Base-by-base conservation (phyloP, 2,797 vertebrate genomes). In the Bradypodion ventrale region DNA sequence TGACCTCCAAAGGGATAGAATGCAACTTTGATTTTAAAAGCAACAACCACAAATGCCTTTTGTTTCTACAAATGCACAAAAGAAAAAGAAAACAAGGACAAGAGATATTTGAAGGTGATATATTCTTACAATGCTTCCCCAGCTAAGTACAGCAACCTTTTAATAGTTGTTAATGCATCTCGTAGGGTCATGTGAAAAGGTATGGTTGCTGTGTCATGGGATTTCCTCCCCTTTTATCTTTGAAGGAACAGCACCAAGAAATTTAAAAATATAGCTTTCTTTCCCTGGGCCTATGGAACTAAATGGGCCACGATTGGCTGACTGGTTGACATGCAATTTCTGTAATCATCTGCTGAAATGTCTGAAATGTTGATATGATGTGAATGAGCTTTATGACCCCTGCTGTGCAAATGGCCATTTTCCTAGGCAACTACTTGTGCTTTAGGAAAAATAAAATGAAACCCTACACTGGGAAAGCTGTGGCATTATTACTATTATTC, bases 341-440 rank as follows among this genome's bases (percentile, higher is more conserved):
- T 88, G 83, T 83, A 75, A 70, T 86, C 87, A 87, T 66, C 75
- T 81, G 35, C 89, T 81, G 78, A 86, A 87, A 62, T 52, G 80
- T 78, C 75, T 63, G 87, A 89, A 80, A 21, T 78, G 27, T 76
- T 76, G 84, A 62, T 89, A 75, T 89, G 89, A 78, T 84, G 73
- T 87, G 87, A 79, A 80, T 90, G 46, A 75, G 87, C 60, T 89
- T 85, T 89, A 69, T 87, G 52, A 37, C 80, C 87, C 62, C 79
- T 0, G 40, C 89, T 1, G 10, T 93, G 91, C 90, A 89, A 88
- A 86, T 75, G 80, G 84, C 82, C 13, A 35, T 89, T 78, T 92
- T 89, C 88, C 78, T 90, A 65, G 85, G 85, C 91, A 93, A 89
- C 88, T 92, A 75, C 42, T 86, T 85, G 89, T 89, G 94, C 93